These are phyloP conservation scores for Xerus rutilus DNA, from an alignment of 2,797 vertebrate genomes.

Conservation along the genomic window DNA sequence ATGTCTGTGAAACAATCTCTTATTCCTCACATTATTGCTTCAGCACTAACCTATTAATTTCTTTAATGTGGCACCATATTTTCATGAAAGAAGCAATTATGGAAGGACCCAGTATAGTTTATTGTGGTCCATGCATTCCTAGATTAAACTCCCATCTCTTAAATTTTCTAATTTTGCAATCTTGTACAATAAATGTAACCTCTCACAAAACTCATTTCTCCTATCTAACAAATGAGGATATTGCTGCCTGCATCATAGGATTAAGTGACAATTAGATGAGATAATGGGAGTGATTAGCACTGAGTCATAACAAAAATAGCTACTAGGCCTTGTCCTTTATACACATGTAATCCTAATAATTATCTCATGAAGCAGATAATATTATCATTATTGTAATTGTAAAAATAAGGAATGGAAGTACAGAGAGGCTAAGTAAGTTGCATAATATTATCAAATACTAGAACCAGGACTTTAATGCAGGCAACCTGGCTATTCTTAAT, in stretches of 20 bases:
- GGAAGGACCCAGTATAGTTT: not conserved
- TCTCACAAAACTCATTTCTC: not conserved
- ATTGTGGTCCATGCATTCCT: not conserved
- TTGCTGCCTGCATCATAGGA: not conserved
- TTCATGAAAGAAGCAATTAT: not conserved
- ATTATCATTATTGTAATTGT: not conserved
- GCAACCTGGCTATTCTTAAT: not conserved
- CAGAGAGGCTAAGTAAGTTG: not conserved
- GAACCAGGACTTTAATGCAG: not conserved
- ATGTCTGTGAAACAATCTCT: not conserved
- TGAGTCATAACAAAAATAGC: not conserved
- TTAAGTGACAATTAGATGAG: conserved; percentile 22
- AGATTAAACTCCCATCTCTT: not conserved
- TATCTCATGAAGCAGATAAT: not conserved
- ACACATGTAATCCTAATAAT: not conserved
- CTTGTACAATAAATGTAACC: not conserved
- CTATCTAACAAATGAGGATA: not conserved
- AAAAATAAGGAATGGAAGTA: not conserved
- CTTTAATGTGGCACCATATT: not conserved
- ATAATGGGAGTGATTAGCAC: not conserved
- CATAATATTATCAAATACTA: not conserved
- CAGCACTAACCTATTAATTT: not conserved
- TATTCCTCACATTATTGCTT: not conserved
- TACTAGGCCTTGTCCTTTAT: not conserved
- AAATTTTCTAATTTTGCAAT: not conserved